Base-by-base conservation (phyloP, 1,140 invertebrate genomes). In the Zaprionus africanus region DNA sequence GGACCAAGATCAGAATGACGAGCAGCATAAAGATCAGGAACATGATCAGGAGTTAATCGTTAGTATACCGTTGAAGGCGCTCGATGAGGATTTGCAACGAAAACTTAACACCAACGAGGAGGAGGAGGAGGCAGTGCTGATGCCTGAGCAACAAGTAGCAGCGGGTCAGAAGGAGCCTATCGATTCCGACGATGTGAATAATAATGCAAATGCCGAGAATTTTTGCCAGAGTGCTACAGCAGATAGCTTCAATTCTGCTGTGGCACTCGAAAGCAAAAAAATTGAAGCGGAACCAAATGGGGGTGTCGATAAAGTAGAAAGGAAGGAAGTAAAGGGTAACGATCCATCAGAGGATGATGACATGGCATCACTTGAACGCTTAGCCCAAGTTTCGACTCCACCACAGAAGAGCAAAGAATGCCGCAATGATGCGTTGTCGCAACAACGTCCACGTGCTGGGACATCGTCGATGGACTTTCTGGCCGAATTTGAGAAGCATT, bases 161-260 rank as follows among this genome's bases (percentile, higher is more conserved):
- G n/a, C 1, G 6, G n/a, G 19, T 2, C 5, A 4, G 26, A 78
- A 83, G 41, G 79, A 76, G 12, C 12, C 19, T 5, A 5, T 19
- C 11, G 63, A 64, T 4, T 17, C 54, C 15, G 85, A 90, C 26
- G 82, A 86, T 53, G 82, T 86, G 0, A 88, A 88, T 31, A 88
- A 90, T 49, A 90, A 90, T 79, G 85, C 61, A 6, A 90, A 90
- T 54, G 61, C 57, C 59, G 85, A 90, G 78, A 70, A 90, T 90
- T 90, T 90, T 90, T 85, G 79, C 72, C 86, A 77, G 79, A 85
- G 86, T 90, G 85, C 86, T 82, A 84, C 86, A 85, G 86, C 79
- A 85, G 85, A 79, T 90, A 90, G 85, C 85, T 90, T 90, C 85
- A 90, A 90, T 90, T 59, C 86, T 85, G 79, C 73, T 85, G 82